These are phyloP conservation scores for Caprella mutica DNA, from an alignment of 2,888 invertebrate species.

Conservation along the genomic window DNA sequence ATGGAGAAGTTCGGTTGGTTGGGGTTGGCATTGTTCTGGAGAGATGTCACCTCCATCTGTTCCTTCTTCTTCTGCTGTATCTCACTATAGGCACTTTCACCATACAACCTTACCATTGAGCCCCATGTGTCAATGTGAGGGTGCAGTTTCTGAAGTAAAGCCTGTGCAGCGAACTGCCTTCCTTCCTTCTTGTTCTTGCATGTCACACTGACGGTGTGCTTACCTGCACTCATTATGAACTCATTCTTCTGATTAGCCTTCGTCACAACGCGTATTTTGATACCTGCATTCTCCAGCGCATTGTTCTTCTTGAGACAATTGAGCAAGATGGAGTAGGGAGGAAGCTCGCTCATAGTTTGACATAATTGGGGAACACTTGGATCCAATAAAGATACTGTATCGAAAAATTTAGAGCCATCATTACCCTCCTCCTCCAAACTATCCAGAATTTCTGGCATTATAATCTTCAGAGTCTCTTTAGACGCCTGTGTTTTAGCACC, in stretches of 20 bases:
- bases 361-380: constrained; percentile 89
- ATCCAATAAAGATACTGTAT: constrained; percentile 85
- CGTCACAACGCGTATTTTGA: constrained; percentile 73
- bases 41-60: constrained; percentile 79
- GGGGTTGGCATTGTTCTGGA: constrained; percentile 76
- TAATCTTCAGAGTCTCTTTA: constrained; percentile 71
- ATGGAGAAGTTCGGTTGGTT: constrained; percentile 88
- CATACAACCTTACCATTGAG: constrained; percentile 80
- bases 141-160: constrained; percentile 81
- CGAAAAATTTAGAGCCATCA: constrained; percentile 80
- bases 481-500: constrained; percentile 92
- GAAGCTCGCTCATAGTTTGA: constrained; percentile 88
- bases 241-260: constrained; percentile 83
- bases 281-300: constrained; percentile 76
- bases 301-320: constrained; percentile 88
- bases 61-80: constrained; percentile 84
- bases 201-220: constrained; percentile 56
- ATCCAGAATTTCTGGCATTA: constrained; percentile 90
- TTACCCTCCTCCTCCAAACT: too few relatives aligned
- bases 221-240: constrained; percentile 87
- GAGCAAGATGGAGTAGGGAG: constrained; percentile 82
- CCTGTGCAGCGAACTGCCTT: constrained; percentile 90
- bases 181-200: constrained; percentile 94
- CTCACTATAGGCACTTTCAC: constrained; percentile 76
- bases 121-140: constrained; percentile 93